A percentile compares a stretch with the other conserved stretches of the same genome.
Conservation (phyloP, 2,888 invertebrate genomes). For the Spilosoma lubricipeda region DNA sequence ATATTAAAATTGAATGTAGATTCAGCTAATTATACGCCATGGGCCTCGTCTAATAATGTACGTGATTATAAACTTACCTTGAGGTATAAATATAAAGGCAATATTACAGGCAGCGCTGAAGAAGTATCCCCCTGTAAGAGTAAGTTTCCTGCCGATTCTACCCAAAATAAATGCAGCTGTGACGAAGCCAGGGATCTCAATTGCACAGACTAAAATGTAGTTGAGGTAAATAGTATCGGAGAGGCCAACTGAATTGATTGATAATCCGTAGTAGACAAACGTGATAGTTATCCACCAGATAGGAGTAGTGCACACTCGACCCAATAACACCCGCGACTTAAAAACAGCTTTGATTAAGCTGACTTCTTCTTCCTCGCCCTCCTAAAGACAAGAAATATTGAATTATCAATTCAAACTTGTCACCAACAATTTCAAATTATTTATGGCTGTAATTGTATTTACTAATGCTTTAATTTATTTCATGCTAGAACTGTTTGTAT, state of each 20-base stretch:
- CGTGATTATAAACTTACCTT: conserved; percentile 68
- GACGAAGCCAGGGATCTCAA: conserved; percentile 91
- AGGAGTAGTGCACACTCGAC: conserved; percentile 88
- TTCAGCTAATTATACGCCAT: not conserved
- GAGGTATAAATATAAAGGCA: conserved; percentile 80
- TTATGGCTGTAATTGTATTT: too few species aligned
- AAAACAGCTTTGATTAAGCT: conserved; percentile 70
- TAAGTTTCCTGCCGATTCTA: conserved; percentile 87
- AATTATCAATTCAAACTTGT: not conserved
- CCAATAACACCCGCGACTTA: conserved; percentile 80
- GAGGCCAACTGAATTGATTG: conserved; percentile 90
- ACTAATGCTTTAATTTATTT: too few species aligned
- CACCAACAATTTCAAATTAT: too few species aligned
- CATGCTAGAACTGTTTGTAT: too few species aligned
- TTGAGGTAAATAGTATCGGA: conserved; percentile 91
- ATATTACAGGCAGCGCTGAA: conserved; percentile 84
- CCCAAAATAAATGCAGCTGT: conserved; percentile 88
- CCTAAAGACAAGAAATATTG: conserved; percentile 20
- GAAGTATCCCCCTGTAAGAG: conserved; percentile 86
- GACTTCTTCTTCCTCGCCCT: not conserved
- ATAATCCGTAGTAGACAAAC: conserved; percentile 92
- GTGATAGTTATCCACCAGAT: conserved; percentile 93
- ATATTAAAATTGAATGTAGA: not conserved
- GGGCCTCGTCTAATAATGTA: not conserved
- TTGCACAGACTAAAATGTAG: conserved; percentile 87